Conservation (phyloP, 2,888 invertebrate genomes). For the Gryllus longicercus region DNA sequence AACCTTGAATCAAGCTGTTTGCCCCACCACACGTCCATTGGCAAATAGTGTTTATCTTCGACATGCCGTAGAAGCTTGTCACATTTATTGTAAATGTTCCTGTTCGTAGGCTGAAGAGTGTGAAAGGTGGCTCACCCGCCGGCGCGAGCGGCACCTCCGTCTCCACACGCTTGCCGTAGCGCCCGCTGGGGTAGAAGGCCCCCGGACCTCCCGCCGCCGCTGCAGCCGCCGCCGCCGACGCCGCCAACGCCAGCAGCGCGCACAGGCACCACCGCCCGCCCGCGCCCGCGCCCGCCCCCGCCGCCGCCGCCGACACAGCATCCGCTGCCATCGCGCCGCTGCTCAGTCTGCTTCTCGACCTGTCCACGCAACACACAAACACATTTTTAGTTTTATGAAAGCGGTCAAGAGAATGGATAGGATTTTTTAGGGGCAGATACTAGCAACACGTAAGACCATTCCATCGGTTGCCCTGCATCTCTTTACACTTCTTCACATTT, state of each 20-base stretch:
- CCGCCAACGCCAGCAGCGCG: not conserved
- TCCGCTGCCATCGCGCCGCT: not conserved
- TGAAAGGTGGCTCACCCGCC: not conserved
- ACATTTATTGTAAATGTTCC: too few relatives aligned
- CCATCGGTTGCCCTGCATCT: not conserved
- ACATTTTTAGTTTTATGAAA: too few relatives aligned
- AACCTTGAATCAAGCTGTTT: too few relatives aligned
- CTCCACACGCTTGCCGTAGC: not conserved
- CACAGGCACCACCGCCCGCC: not conserved
- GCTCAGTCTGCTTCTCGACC: too few relatives aligned
- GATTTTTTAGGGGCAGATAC: not conserved
- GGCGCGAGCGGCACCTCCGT: not conserved
- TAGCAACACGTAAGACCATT: not conserved
- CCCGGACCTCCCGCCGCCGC: not conserved
- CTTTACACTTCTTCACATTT: not conserved
- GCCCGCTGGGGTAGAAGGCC: constrained; percentile 17
- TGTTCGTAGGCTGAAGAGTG: too few relatives aligned
- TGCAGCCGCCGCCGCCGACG: not conserved
- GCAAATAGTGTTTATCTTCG: too few relatives aligned
- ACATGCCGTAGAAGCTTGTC: too few relatives aligned
- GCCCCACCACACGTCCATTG: too few relatives aligned
- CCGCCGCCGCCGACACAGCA: not conserved
- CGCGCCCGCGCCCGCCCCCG: not conserved
- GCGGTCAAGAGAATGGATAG: too few relatives aligned
- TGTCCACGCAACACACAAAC: too few relatives aligned